Conservation (phyloP, 2,888 invertebrate genomes). For the Synanthedon tipuliformis region DNA sequence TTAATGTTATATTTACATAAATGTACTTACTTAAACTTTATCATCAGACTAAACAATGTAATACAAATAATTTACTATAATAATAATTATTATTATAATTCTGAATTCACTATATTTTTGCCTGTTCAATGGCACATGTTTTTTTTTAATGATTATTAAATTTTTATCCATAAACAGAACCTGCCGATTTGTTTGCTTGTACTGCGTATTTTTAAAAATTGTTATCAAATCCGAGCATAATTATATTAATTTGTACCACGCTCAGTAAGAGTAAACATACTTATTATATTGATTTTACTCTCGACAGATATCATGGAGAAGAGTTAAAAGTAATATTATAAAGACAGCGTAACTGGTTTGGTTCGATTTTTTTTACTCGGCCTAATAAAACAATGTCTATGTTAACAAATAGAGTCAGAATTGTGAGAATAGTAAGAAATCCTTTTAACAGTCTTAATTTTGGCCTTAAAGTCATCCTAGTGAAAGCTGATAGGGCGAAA, state of each 20-base stretch:
- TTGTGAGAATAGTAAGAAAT: background rate
- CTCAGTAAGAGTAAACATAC: slow-evolving; percentile 9
- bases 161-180: background rate
- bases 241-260: slow-evolving; percentile 54
- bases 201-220: background rate
- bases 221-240: background rate
- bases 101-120: slow-evolving; percentile 24
- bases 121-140: slow-evolving; percentile 57
- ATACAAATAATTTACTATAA: background rate
- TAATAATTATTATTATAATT: slow-evolving; percentile 10
- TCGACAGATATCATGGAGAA: background rate
- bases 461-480: background rate
- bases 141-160: slow-evolving; percentile 18
- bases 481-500: no score
- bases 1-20: background rate
- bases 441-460: background rate
- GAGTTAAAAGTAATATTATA: background rate
- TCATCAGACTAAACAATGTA: no score
- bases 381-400: no score
- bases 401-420: no score
- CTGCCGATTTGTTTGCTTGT: background rate
- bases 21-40: background rate
- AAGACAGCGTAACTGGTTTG: no score
- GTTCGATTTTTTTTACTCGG: no score
- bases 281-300: background rate